Conservation (phyloP, 2,888 invertebrate species). For the Ernsta delagoae region DNA sequence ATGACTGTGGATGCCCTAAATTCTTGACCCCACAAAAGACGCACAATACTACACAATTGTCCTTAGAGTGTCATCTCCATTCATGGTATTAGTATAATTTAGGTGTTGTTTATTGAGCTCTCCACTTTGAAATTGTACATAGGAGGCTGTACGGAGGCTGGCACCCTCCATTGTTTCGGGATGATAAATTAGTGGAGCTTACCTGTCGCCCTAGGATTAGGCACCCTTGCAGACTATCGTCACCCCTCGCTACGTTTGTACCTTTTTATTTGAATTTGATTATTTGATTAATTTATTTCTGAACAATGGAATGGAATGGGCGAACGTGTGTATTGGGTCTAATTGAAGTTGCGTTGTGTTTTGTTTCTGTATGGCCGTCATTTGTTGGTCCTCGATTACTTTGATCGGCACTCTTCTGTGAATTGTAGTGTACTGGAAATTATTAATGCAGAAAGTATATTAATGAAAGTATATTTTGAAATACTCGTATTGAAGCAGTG, state of each 20-base stretch:
- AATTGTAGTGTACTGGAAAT: constrained; percentile 4
- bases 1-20: neutral
- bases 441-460: neutral
- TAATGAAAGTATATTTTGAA: too few species aligned
- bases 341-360: constrained; percentile 26
- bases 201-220: constrained; percentile 79
- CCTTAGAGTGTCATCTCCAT: constrained; percentile 23
- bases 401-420: constrained; percentile 25
- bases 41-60: neutral
- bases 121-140: constrained; percentile 54
- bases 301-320: constrained; percentile 50
- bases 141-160: constrained; percentile 44
- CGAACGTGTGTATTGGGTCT: constrained; percentile 30
- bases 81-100: constrained; percentile 49
- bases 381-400: constrained; percentile 12
- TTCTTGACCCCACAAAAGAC: neutral
- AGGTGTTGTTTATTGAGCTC: constrained; percentile 62
- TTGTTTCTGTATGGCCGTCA: constrained; percentile 30
- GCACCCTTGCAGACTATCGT: constrained; percentile 64
- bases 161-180: constrained; percentile 74
- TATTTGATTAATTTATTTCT: constrained; percentile 73
- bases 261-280: constrained; percentile 75
- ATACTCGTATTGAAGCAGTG: neutral
- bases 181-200: constrained; percentile 82
- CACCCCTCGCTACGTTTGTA: constrained; percentile 68